Evolutionary conservation across 1,140 invertebrate genomes (phyloP), one percentile per base, ranked within the genome.

Genomic region (Drosophila gunungcola): DNA sequence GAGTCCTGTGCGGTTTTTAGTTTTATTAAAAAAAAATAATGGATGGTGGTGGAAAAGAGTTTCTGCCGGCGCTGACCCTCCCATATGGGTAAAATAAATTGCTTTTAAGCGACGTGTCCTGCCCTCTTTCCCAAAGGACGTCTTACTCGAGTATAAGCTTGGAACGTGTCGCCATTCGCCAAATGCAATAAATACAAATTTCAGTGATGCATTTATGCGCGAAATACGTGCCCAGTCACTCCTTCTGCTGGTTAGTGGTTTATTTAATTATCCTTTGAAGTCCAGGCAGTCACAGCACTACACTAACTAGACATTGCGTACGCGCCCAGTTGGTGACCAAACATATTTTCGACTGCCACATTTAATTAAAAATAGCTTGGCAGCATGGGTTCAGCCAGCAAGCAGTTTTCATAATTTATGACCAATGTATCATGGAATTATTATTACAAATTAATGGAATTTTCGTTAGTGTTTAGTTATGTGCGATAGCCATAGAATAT

Each of bases 181-280:
- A 77, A 70, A 76, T 65, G 83, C 83, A 83, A 88, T 86, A 79
- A 83, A 69, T 86, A 79, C 48, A 62, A 73, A 78, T 72, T 86
- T 75, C 74, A 54, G 16, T 56, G 76, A 65, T 80, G 72, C 76
- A 68, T 68, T 76, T 84, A 72, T 60, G 56, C 73, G 56, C 57
- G 54, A 63, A 67, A 63, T 65, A 80, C 61, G 60, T 86, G 68
- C 27, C n/a, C 51, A 46, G 43, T 38, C 27, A 65, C 45, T 51
- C 52, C 54, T 41, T 5, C 13, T n/a, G 34, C 64, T 13, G 64
- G 51, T 27, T 29, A 25, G 42, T 12, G 38, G 9, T 27, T 67
- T 64, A 53, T 80, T 84, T 60, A 78, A 73, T 80, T 64, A 79
- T 62, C 32, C 62, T 21, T 25, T 42, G 41, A 42, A 72, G 49